Evolutionary conservation across 1,140 invertebrate species (phyloP), one percentile per base, ranked within the genome.

Genomic region (Anoplophora glabripennis): DNA sequence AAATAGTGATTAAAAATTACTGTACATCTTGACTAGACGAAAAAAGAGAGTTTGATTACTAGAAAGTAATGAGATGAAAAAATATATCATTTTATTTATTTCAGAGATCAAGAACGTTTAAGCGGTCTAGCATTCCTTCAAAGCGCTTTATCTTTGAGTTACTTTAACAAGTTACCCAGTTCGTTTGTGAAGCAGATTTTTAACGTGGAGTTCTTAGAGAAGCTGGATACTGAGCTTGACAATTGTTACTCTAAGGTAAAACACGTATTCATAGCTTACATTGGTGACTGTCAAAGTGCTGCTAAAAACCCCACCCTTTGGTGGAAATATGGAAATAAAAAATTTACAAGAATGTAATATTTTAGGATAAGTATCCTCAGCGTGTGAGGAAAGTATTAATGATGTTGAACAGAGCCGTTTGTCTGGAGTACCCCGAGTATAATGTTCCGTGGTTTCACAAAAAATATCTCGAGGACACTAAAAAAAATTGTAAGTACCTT

Each of bases 371-470:
- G 7, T 83, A 84, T 75, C 79, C 81, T 1, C 63, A 73, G 11
- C 71, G 76, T 57, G 76, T 86, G 1, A 73, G 82, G 12, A 70
- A 77, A 45, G 65, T 68, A 35, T 76, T 85, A 11, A 85, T 86
- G 83, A 75, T 83, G 51, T 64, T 86, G 12, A 86, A 86, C 72
- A 74, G 84, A 52, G 78, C 82, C 4, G 82, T 85, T 8, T 86
- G 84, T 59, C 69, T 86, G 14, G 84, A 85, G 70, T 75, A 83
- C 65, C 83, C 84, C 0, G 79, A 84, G 67, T 71, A 75, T 14
- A 79, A 81, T 64, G 76, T 86, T 28, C 84, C 84, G 2, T 86
- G 84, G 84, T 86, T 86, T 66, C 84, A 86, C 71, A 77, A 83
- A 59, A 84, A 84, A 61, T 84, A 82, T 59, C 75, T 83, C 35